Evolutionary conservation across 2,113 vertebrate genomes (phyloP).

Genomic region (Grammomys dolichurus): DNA sequence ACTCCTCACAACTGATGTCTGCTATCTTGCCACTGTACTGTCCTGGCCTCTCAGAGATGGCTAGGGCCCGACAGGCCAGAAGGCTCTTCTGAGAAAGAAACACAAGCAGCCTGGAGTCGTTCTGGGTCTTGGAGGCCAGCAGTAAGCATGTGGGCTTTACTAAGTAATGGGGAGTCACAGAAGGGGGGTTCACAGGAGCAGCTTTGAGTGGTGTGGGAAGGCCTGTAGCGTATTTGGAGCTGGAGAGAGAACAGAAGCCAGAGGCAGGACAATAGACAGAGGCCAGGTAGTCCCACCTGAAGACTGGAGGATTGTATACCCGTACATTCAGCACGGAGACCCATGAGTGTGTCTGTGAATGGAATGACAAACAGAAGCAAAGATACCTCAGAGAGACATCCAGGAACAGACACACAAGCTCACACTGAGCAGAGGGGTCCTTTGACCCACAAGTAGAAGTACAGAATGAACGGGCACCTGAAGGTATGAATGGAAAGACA

Average conservation of each 20-base stretch:
- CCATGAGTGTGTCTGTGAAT: neutral
- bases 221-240: neutral
- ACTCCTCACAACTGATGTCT: fast-evolving
- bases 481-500: neutral
- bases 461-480: neutral
- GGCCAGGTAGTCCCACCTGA: fast-evolving
- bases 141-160: neutral
- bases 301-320: neutral
- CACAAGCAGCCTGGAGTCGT: neutral
- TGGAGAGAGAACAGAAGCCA: neutral
- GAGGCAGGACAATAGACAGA: neutral
- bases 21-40: neutral
- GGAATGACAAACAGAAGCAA: neutral
- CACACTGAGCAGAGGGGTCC: neutral
- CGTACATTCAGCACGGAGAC: neutral
- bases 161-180: fast-evolving
- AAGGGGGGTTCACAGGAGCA: neutral
- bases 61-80: neutral
- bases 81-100: neutral
- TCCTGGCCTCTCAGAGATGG: neutral
- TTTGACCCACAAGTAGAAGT: neutral
- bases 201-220: neutral
- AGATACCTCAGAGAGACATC: neutral
- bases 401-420: neutral
- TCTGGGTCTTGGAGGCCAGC: neutral